Evolutionary conservation across 2,888 invertebrate genomes (phyloP), one percentile per base, ranked within the genome.

Genomic region (Holacanthella duospinosa): DNA sequence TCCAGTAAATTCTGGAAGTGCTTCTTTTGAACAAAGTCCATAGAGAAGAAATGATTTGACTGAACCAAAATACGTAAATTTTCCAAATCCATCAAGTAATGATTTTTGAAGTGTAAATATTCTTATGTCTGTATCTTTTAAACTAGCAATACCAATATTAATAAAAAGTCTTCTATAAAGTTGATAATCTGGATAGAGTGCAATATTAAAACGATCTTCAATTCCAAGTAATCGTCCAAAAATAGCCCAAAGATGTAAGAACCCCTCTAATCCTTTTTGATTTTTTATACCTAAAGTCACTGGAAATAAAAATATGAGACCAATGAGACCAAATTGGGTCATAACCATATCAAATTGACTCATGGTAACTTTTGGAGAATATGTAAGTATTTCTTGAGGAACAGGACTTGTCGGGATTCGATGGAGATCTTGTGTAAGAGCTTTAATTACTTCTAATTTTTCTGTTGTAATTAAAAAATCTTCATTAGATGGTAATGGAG

Each of bases 301-400:
- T 6, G 70, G 69, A 57, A 64, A 70, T 3, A 77, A 70, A 24
- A 76, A 71, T n/a, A 77, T 70, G n/a, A 74, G 65, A 2, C 77
- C 78, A 28, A 78, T 73, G 63, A 79, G 78, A 0, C 77, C 78
- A 67, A 76, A 74, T 66, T 78, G 77, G 0, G 78, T 78, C 12
- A 79, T 64, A 1, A 75, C 75, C 78, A 79, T 78, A 66, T 78
- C 78, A 68, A 76, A 78, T 67, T 79, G 78, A 26, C 77, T 75
- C 1, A 78, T 62, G 55, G 71, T 71, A 74, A 59, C 66, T 56
- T 53, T 66, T 65, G 67, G 67, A 29, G 60, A 54, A 66, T 68
- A 70, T 12, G 67, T 68, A 12, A 67, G 59, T 4, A 68, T 44
- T 24, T 70, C 59, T 19, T 59, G 12, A 3, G 67, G 67, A 9